Conservation (phyloP, 1,140 invertebrate genomes). For the Drosophila pectinifera region DNA sequence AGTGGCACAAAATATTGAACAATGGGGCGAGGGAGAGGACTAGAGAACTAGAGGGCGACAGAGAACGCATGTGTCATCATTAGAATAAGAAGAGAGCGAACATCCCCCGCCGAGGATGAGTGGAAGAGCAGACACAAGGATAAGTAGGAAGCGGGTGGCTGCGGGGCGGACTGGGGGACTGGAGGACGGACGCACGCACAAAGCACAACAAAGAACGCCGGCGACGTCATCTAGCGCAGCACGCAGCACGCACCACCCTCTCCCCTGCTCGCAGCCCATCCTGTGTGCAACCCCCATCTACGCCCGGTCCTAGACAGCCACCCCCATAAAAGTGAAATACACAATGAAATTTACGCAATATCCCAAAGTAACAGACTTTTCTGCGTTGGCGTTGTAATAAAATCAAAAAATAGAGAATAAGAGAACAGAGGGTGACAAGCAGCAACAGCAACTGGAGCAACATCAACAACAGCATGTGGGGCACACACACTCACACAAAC, state of each 20-base stretch:
- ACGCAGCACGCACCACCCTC: slow-evolving; percentile 23
- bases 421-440: slow-evolving; percentile 74
- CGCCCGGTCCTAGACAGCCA: slow-evolving; percentile 58
- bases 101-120: slow-evolving; percentile 45
- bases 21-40: slow-evolving; percentile 36
- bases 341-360: slow-evolving; percentile 84
- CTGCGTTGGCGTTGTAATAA: slow-evolving; percentile 77
- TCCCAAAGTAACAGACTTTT: slow-evolving; percentile 72
- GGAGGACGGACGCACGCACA: slow-evolving; percentile 57
- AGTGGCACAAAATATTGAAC: slow-evolving; percentile 80
- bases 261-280: slow-evolving; percentile 8
- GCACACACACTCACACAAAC: slow-evolving; percentile 22
- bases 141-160: slow-evolving; percentile 17
- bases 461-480: slow-evolving; percentile 43
- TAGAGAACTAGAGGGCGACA: slow-evolving; percentile 3
- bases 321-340: slow-evolving; percentile 82
- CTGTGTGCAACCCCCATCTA: slow-evolving; percentile 32
- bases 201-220: slow-evolving; percentile 72
- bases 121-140: slow-evolving; percentile 25
- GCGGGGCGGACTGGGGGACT: slow-evolving; percentile 1
- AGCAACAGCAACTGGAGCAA: slow-evolving; percentile 40
- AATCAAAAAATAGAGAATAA: slow-evolving; percentile 72
- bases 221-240: slow-evolving; percentile 61
- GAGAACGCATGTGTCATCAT: slow-evolving; percentile 80
- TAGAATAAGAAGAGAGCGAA: slow-evolving; percentile 62